Conservation (phyloP, 2,797 vertebrate species). For the Schizopygopsis malacanthus region DNA sequence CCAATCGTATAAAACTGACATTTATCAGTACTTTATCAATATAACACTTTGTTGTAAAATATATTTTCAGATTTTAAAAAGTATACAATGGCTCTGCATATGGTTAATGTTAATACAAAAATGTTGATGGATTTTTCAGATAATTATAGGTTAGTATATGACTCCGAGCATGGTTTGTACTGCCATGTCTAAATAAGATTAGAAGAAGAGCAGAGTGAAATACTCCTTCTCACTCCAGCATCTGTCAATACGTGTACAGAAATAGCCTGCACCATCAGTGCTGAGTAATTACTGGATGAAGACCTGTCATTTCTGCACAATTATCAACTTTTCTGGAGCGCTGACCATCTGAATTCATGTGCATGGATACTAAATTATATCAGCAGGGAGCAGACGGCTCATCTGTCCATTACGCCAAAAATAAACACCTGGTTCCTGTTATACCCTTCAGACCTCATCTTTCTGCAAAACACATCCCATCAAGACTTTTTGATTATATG, state of each 20-base stretch:
- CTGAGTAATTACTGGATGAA: conserved; percentile 29
- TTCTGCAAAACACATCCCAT: not conserved
- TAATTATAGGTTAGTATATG: not conserved
- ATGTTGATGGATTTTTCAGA: not conserved
- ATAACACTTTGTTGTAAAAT: not conserved
- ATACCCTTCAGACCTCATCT: not conserved
- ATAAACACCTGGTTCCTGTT: not conserved
- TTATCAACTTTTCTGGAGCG: conserved; percentile 19
- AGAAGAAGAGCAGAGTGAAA: conserved; percentile 5
- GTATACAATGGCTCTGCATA: not conserved
- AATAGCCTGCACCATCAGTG: conserved; percentile 22
- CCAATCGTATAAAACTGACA: not conserved
- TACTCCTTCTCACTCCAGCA: not conserved
- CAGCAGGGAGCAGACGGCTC: conserved; percentile 8
- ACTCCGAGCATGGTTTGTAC: not conserved
- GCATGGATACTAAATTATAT: conserved; percentile 3
- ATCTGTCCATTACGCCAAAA: not conserved
- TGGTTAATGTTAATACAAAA: not conserved
- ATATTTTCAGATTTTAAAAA: not conserved
- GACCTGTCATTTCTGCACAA: conserved; percentile 33
- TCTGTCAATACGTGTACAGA: not conserved
- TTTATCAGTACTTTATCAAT: not conserved
- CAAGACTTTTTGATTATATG: not conserved
- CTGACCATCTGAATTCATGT: not conserved
- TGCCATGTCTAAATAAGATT: not conserved